These are phyloP conservation scores for Alviniconcha strummeri DNA, from an alignment of 2,888 invertebrate species.

Conservation along the genomic window DNA sequence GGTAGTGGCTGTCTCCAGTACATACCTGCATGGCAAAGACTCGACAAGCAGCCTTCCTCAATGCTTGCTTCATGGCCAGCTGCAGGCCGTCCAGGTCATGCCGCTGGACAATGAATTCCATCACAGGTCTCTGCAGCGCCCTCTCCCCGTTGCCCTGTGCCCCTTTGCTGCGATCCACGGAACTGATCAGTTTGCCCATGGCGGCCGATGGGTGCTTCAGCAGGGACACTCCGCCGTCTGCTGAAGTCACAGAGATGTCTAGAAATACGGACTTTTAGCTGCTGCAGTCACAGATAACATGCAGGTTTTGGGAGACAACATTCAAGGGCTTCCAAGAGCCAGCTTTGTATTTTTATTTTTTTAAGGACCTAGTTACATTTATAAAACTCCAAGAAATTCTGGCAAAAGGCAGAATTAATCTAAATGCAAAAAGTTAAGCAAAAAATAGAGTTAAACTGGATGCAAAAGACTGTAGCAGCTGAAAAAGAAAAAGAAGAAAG, in stretches of 20 bases:
- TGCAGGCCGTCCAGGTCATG: constrained; percentile 90
- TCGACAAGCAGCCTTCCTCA: constrained; percentile 80
- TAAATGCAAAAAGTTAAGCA: too few species aligned
- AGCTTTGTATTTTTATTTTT: too few species aligned
- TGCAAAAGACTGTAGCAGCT: too few species aligned
- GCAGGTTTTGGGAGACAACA: too few species aligned
- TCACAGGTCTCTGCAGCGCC: constrained; percentile 85
- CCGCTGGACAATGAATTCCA: constrained; percentile 85
- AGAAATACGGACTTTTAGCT: neutral
- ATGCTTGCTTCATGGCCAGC: constrained; percentile 90
- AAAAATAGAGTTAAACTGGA: too few species aligned
- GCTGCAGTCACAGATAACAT: too few species aligned
- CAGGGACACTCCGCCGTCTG: constrained; percentile 86
- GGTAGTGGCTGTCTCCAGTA: too few species aligned
- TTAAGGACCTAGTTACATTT: too few species aligned
- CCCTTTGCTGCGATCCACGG: constrained; percentile 57
- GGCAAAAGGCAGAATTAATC: too few species aligned
- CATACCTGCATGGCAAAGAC: constrained; percentile 88
- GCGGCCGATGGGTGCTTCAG: constrained; percentile 93
- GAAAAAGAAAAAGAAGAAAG: too few species aligned
- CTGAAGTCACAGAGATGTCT: neutral
- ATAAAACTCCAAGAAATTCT: too few species aligned
- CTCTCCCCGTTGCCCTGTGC: constrained; percentile 52
- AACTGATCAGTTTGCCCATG: constrained; percentile 82
- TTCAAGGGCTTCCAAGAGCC: too few species aligned